Conservation (phyloP, 2,888 invertebrate genomes). For the Sinohyriopsis cumingii region DNA sequence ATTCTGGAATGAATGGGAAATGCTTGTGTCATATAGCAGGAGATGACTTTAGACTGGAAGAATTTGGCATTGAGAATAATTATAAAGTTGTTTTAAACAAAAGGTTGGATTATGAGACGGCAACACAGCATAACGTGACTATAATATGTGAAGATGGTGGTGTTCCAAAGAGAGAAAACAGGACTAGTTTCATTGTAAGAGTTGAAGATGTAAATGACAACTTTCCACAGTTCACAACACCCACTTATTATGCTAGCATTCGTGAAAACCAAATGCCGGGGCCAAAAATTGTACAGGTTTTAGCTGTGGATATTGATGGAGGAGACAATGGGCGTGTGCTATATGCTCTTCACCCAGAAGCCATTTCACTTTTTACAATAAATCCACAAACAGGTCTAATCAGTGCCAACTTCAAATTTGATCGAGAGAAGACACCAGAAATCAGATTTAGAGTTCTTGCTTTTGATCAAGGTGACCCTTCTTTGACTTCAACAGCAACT, state of each 20-base stretch:
- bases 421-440: slow-evolving; percentile 88
- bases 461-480: slow-evolving; percentile 79
- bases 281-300: slow-evolving; percentile 47
- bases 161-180: slow-evolving; percentile 52
- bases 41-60: slow-evolving; percentile 39
- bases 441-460: slow-evolving; percentile 94
- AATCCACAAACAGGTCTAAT: slow-evolving; percentile 88
- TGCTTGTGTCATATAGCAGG: slow-evolving; percentile 54
- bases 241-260: slow-evolving; percentile 53
- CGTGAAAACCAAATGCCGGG: slow-evolving; percentile 58
- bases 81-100: slow-evolving; percentile 51
- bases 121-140: slow-evolving; percentile 51
- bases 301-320: slow-evolving; percentile 81
- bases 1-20: slow-evolving; percentile 55
- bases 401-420: slow-evolving; percentile 86
- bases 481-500: slow-evolving; percentile 82
- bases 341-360: slow-evolving; percentile 76
- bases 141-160: slow-evolving; percentile 63
- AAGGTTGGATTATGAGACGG: slow-evolving; percentile 58
- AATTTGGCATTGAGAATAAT: slow-evolving; percentile 42
- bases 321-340: slow-evolving; percentile 57
- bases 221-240: slow-evolving; percentile 52
- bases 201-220: slow-evolving; percentile 67
- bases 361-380: slow-evolving; percentile 87
- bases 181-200: slow-evolving; percentile 52